Percentiles rank a stretch among this genome's conserved stretches.
phyloP scores from a whole-genome alignment of 2,888 invertebrate species.

The Catocala sponsa region DNA sequence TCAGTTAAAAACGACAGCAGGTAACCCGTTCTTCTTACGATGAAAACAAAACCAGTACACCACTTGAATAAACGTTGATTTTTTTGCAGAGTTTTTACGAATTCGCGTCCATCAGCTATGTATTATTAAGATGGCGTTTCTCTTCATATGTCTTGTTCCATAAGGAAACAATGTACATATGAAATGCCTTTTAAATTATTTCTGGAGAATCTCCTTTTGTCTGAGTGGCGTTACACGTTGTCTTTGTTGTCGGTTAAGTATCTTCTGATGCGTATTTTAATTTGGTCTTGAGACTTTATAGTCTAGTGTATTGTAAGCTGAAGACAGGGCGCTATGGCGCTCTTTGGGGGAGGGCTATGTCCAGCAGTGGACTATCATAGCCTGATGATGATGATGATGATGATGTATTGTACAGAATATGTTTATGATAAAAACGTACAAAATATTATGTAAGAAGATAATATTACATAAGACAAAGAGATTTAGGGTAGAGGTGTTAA shows the following conservation, averaged over 20 bases:
- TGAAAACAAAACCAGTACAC: neutral
- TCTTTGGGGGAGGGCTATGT: no score
- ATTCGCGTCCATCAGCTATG: conserved; percentile 43
- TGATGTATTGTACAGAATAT: neutral
- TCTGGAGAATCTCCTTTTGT: conserved; percentile 36
- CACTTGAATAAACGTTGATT: conserved; percentile 32
- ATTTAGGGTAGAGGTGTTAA: no score
- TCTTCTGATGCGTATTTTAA: conserved; percentile 42
- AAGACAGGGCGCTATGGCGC: no score
- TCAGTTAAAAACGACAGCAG: no score
- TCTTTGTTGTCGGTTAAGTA: conserved; percentile 41
- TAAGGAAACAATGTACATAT: conserved; percentile 51
- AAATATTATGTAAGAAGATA: neutral
- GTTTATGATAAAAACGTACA: neutral
- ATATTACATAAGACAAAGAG: no score
- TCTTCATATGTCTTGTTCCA: conserved; percentile 44
- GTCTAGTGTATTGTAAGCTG: conserved; percentile 5
- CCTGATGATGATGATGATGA: no score
- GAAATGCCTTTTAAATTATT: conserved; percentile 54
- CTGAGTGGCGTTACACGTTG: conserved; percentile 27
- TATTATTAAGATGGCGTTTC: conserved; percentile 42
- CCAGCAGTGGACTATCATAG: no score
- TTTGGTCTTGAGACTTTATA: conserved; percentile 17
- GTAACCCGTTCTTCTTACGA: neutral
- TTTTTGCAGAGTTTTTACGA: conserved; percentile 24